These are phyloP conservation scores for Ciconia boyciana DNA, from an alignment of 2,113 vertebrate genomes.

Conservation along the genomic window DNA sequence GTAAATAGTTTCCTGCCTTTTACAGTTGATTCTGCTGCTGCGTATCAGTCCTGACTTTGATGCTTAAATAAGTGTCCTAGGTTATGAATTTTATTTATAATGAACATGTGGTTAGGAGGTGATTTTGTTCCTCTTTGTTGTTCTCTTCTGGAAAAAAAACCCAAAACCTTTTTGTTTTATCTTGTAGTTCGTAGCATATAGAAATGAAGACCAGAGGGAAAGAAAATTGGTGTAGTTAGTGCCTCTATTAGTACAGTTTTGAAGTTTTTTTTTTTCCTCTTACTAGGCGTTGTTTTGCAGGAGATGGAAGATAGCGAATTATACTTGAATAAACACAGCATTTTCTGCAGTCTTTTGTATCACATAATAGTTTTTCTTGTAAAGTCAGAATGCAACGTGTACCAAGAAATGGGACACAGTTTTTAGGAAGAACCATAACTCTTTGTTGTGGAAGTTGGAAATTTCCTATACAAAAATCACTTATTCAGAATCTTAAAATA, in stretches of 20 bases:
- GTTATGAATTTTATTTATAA: conserved; percentile 1
- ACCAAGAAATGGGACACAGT: neutral
- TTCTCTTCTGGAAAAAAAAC: neutral
- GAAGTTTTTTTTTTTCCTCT: neutral
- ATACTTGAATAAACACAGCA: neutral
- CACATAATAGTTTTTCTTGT: neutral
- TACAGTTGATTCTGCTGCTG: neutral
- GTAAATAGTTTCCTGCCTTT: conserved; percentile 16
- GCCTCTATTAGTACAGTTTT: neutral
- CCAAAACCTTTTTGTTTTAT: neutral
- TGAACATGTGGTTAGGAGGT: neutral
- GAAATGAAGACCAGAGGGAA: neutral
- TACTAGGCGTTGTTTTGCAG: neutral
- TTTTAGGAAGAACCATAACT: neutral
- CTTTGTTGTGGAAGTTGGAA: neutral
- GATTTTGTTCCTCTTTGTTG: neutral
- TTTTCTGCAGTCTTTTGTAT: neutral
- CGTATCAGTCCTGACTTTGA: neutral
- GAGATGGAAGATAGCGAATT: neutral
- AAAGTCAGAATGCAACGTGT: neutral
- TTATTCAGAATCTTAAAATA: neutral
- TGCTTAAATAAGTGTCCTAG: neutral
- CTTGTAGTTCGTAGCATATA: neutral
- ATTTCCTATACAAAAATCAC: neutral
- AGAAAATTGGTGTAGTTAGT: neutral